Percentiles rank a stretch among this genome's conserved stretches.
Conservation (phyloP, 2,888 invertebrate genomes). For the Boloria euphrosyne region DNA sequence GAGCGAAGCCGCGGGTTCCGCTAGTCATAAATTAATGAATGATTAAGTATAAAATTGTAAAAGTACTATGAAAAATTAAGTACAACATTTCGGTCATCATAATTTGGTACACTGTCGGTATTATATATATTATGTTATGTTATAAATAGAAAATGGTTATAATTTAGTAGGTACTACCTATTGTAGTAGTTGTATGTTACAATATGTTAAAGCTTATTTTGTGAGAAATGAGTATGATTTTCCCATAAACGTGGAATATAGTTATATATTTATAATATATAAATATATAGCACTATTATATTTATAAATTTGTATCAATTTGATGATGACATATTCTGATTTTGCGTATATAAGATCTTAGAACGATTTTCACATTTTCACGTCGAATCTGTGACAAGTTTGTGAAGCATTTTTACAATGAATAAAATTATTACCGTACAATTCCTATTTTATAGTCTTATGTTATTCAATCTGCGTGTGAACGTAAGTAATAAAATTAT, state of each 20-base stretch:
- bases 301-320: slow-evolving; percentile 9
- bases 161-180: background rate
- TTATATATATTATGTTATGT: background rate
- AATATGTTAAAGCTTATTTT: slow-evolving; percentile 17
- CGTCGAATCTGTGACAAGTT: slow-evolving; percentile 33
- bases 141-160: slow-evolving; percentile 5
- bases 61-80: background rate
- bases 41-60: no score
- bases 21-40: no score
- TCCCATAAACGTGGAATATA: background rate
- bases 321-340: slow-evolving; percentile 38
- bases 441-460: slow-evolving; percentile 2
- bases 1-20: no score
- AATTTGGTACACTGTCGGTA: slow-evolving; percentile 1
- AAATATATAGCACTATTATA: slow-evolving; percentile 9
- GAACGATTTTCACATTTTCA: slow-evolving; percentile 57
- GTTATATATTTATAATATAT: no score
- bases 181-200: background rate
- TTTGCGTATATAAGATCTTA: slow-evolving; percentile 44
- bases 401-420: slow-evolving; percentile 42
- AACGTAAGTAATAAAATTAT: slow-evolving; percentile 20
- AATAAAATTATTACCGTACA: slow-evolving; percentile 17
- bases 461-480: slow-evolving; percentile 19
- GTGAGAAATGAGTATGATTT: background rate
- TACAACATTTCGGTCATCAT: background rate